Evolutionary conservation across 2,113 vertebrate genomes (phyloP), one percentile per base, ranked within the genome.

Genomic region (Arothron firmamentum): DNA sequence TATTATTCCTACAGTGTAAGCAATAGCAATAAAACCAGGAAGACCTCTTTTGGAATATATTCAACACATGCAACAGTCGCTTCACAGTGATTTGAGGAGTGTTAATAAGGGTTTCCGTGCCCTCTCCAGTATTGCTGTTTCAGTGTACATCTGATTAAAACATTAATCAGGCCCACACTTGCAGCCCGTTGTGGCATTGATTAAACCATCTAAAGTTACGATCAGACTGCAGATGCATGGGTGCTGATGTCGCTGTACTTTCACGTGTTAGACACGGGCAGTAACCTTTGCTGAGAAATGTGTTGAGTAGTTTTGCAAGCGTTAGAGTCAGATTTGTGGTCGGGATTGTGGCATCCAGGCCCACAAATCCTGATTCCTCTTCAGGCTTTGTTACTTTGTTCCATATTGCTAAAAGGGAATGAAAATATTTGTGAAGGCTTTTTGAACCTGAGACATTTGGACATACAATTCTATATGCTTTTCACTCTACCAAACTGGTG

Each of bases 161-260:
- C 75, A 84, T 87, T 69, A 72, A 87, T 86, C 85, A 85, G 72
- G 18, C 12, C 71, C 34, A 66, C 75, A 75, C 62, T 68, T 67
- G 64, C 67, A 65, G 57, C 73, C 51, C 49, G 52, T 18, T n/a
- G 57, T 61, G 65, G 70, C 77, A 84, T 85, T 76, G 80, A 88
- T 87, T 76, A 79, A 79, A 80, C 72, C 64, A 78, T 77, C 65
- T 70, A 42, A 62, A 50, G 59, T 78, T 77, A 77, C 68, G 23
- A 68, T 79, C 56, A 60, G 68, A 67, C 61, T 15, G 59, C 45
- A 23, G 52, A 47, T 66, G 61, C 65, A 52, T 28, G 52, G 55
- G 14, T 11, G 60, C 65, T 67, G 74, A 66, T 72, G 58, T 67
- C 59, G 75, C 74, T 75, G 47, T 63, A 62, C 54, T 60, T 74